phyloP scores from a whole-genome alignment of 2,797 vertebrate genomes.

The Dicrostonyx torquatus region DNA sequence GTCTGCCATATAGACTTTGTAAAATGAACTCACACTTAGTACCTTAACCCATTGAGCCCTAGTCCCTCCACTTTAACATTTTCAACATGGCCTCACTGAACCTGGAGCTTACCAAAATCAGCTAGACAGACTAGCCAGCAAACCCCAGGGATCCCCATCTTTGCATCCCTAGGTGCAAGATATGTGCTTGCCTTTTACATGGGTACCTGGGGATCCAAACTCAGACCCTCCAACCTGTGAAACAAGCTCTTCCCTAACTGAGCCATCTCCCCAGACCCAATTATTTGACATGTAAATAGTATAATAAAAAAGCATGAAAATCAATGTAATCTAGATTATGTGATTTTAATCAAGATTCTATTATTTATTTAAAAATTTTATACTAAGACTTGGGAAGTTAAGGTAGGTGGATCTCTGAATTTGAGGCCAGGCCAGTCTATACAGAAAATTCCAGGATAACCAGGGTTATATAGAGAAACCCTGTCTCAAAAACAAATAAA shows the following conservation, averaged over 20 bases:
- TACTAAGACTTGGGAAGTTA: neutral
- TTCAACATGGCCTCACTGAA: neutral
- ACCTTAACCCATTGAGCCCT: neutral
- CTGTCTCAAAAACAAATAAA: neutral
- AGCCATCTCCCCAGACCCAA: neutral
- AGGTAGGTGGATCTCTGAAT: neutral
- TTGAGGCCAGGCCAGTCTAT: neutral
- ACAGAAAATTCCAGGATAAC: neutral
- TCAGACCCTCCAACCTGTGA: neutral
- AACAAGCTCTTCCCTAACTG: neutral
- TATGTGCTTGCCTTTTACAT: neutral
- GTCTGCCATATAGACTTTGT: no score
- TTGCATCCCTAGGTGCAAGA: neutral
- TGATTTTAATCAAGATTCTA: conserved; percentile 11
- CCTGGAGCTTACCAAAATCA: neutral
- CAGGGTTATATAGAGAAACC: no score
- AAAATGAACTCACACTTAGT: neutral
- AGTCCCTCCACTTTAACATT: neutral
- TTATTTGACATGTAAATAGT: conserved; percentile 7
- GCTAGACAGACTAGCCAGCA: neutral
- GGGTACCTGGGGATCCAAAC: neutral
- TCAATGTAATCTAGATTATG: conserved; percentile 15
- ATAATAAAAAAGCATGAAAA: conserved; percentile 32
- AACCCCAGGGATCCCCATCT: neutral
- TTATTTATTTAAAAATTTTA: conserved; percentile 30